A percentile compares a stretch with the other conserved stretches of the same genome.
These are phyloP conservation scores for Microctenopoma stevenorrisi DNA, from an alignment of 2,797 vertebrate species.

Conservation along the genomic window DNA sequence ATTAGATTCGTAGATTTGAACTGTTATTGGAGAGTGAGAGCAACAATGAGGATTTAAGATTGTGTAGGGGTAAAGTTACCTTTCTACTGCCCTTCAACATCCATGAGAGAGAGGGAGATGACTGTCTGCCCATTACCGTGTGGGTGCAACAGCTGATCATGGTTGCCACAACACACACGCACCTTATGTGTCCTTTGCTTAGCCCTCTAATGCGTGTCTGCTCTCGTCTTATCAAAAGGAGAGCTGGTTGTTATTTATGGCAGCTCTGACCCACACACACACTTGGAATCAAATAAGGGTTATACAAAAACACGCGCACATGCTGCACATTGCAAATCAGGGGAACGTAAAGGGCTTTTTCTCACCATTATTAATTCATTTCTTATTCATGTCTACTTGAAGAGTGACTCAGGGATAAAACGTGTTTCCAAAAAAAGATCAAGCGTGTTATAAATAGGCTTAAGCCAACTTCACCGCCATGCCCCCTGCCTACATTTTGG, in stretches of 20 bases:
- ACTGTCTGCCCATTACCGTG: conserved; percentile 10
- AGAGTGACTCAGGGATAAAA: conserved; percentile 52
- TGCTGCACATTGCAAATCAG: conserved; percentile 14
- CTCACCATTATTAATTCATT: conserved; percentile 65
- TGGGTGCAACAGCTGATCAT: conserved; percentile 36
- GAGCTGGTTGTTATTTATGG: conserved; percentile 24
- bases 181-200: conserved; percentile 10
- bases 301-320: conserved; percentile 32
- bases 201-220: conserved; percentile 1
- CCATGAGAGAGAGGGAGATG: conserved; percentile 1
- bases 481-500: conserved; percentile 7
- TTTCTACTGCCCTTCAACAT: conserved; percentile 27
- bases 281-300: conserved; percentile 7
- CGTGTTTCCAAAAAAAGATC: conserved; percentile 49
- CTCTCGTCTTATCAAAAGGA: conserved; percentile 43
- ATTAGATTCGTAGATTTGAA: not conserved
- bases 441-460: conserved; percentile 39
- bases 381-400: conserved; percentile 37
- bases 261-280: conserved; percentile 24
- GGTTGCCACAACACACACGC: conserved; percentile 75
- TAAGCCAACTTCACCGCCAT: conserved; percentile 24
- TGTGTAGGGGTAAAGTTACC: not conserved
- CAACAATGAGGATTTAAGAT: conserved; percentile 6
- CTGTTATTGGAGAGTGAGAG: not conserved
- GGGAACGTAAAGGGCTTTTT: conserved; percentile 18